These are phyloP conservation scores for Globia sparganii DNA, from an alignment of 2,888 invertebrate genomes.

Conservation along the genomic window DNA sequence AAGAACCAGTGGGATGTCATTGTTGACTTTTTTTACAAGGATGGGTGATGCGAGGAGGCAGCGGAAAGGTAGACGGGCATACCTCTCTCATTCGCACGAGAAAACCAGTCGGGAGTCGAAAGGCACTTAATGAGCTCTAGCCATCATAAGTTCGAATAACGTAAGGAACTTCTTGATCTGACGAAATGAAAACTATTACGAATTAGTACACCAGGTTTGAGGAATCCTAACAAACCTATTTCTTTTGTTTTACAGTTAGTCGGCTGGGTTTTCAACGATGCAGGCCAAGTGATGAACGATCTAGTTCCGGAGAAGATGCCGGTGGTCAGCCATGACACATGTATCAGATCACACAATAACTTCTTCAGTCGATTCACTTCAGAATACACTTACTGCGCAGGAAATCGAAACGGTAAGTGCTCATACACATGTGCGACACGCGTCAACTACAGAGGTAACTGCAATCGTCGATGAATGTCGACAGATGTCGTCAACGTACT, in stretches of 20 bases:
- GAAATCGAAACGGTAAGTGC: slow-evolving; percentile 68
- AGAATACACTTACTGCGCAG: slow-evolving; percentile 89
- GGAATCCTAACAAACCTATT: not conserved
- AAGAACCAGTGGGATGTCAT: not conserved
- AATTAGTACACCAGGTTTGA: not conserved
- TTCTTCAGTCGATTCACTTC: slow-evolving; percentile 90
- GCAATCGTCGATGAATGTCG: not conserved
- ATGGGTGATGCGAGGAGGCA: not conserved
- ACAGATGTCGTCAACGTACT: not conserved
- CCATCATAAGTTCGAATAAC: too few species aligned
- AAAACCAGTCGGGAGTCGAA: not conserved
- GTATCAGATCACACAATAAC: slow-evolving; percentile 90
- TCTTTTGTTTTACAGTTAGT: slow-evolving; percentile 81
- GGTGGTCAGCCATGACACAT: slow-evolving; percentile 90
- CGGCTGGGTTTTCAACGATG: slow-evolving; percentile 90
- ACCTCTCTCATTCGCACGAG: not conserved
- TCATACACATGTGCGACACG: not conserved
- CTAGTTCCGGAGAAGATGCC: slow-evolving; percentile 91
- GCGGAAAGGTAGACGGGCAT: not conserved
- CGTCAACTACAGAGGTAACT: too few species aligned
- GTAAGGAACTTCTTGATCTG: not conserved
- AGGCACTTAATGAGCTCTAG: not conserved
- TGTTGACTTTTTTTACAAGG: not conserved
- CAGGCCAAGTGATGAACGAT: slow-evolving; percentile 89
- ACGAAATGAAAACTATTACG: not conserved